phyloP scores from a whole-genome alignment of 1,140 invertebrate species.

The Drosophila serrata region DNA sequence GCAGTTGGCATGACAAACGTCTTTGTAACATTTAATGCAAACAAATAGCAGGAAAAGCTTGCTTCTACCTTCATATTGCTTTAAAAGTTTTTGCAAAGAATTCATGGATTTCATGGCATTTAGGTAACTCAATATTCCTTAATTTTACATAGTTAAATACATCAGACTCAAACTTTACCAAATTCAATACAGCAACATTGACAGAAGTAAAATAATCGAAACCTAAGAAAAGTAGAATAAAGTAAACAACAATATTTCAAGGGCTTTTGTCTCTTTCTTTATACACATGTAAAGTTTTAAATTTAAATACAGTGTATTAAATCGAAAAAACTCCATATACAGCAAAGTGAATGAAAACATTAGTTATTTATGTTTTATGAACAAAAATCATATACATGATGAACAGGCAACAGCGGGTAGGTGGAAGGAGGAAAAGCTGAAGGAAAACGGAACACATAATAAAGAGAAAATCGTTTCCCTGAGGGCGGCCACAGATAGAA shows the following conservation, averaged over 20 bases:
- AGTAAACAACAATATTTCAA: neutral
- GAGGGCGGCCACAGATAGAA: conserved; percentile 50
- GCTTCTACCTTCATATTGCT: neutral
- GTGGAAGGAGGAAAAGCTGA: neutral
- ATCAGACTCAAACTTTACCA: conserved; percentile 40
- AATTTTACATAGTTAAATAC: conserved; percentile 18
- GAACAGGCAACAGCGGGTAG: conserved; percentile 14
- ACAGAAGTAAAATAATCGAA: conserved; percentile 33
- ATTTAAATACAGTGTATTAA: conserved; percentile 49
- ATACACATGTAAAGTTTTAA: conserved; percentile 1
- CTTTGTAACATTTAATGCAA: conserved; percentile 45
- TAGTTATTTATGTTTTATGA: conserved; percentile 77
- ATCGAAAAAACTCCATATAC: conserved; percentile 30
- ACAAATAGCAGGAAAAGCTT: conserved; percentile 32
- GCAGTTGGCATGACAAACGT: conserved; percentile 52
- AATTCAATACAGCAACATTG: conserved; percentile 38
- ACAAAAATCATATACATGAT: conserved; percentile 74
- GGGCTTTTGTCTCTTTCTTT: neutral
- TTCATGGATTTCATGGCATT: conserved; percentile 6
- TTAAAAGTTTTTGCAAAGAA: neutral
- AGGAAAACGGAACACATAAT: conserved; percentile 58
- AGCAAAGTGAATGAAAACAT: conserved; percentile 70
- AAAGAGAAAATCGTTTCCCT: conserved; percentile 76
- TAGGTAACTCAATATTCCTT: neutral
- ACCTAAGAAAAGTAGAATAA: conserved; percentile 5